Conservation (phyloP, 2,797 vertebrate species). For the Lepidocolaptes lacrymiger region DNA sequence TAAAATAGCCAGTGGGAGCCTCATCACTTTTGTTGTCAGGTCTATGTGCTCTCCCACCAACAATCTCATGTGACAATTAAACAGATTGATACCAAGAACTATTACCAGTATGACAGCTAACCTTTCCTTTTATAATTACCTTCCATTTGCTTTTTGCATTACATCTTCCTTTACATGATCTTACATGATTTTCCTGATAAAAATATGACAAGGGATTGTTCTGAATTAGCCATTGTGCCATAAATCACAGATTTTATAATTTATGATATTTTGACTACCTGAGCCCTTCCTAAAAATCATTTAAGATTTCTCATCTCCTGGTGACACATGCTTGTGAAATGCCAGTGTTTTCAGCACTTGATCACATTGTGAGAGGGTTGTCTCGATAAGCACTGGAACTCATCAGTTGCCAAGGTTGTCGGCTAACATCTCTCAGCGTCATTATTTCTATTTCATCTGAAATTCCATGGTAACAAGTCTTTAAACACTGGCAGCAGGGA, state of each 20-base stretch:
- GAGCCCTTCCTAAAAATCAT: neutral
- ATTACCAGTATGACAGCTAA: neutral
- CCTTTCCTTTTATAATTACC: neutral
- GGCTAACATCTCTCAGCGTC: neutral
- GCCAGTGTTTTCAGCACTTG: neutral
- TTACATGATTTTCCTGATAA: neutral
- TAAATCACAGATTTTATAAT: neutral
- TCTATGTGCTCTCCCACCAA: neutral
- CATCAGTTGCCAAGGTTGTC: neutral
- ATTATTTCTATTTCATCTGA: conserved; percentile 12
- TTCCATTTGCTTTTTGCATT: conserved; percentile 1
- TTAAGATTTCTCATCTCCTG: neutral
- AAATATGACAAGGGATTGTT: neutral
- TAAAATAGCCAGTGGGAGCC: neutral
- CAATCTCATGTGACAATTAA: neutral
- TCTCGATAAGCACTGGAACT: neutral
- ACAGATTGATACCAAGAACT: neutral
- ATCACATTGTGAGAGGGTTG: neutral
- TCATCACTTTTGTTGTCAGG: neutral
- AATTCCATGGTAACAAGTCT: conserved; percentile 10
- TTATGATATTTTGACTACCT: conserved; percentile 8
- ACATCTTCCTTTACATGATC: neutral
- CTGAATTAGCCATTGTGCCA: neutral
- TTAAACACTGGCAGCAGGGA: conserved; percentile 16
- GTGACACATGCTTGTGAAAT: conserved; percentile 15